Base-by-base conservation (phyloP, 2,888 invertebrate species). In the Gryllus longicercus region DNA sequence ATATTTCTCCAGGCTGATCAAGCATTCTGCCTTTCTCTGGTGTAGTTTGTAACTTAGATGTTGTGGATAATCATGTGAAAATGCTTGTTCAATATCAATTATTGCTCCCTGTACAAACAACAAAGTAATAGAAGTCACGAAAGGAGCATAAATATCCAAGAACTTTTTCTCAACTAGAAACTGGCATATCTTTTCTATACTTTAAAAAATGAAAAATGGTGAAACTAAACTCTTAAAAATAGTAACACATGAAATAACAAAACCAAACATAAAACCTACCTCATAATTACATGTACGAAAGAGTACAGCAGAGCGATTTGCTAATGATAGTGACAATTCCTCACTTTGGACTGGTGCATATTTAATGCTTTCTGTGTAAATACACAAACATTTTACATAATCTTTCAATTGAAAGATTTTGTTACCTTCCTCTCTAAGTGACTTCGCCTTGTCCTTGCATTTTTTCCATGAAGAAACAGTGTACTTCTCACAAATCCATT, bases 261-360 rank as follows among this genome's bases (percentile, higher is more conserved):
- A 18, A n/a, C 63, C 49, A 77, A 77, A 18, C 51, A n/a, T 78
- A 51, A 77, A 63, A 82, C 84, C 84, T 86, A 92, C 93, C 88
- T 91, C 85, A 86, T 88, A 93, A 84, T 88, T 88, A 80, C 89
- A 88, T 85, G 92, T 85, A 83, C 90, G 89, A 84, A 91, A 88
- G 76, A 92, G 87, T 12, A 91, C 90, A 23, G 93, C 93, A 16
- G 94, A 93, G 85, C 94, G 88, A 84, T 94, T 93, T 0, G 92
- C 93, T 79, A 92, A 86, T 0, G 93, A 93, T 78, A 92, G 85
- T 1, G 91, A 87, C 83, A 91, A 91, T 86, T 91, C 90, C 16
- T 89, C 87, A 76, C 90, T 89, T 51, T 88, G 86, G 63, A 88
- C 88, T 18, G 88, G 86, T 10, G 93, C 92, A 84, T 88, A 90